phyloP scores from a whole-genome alignment of 2,888 invertebrate species.

The Synergus laeviventris region DNA sequence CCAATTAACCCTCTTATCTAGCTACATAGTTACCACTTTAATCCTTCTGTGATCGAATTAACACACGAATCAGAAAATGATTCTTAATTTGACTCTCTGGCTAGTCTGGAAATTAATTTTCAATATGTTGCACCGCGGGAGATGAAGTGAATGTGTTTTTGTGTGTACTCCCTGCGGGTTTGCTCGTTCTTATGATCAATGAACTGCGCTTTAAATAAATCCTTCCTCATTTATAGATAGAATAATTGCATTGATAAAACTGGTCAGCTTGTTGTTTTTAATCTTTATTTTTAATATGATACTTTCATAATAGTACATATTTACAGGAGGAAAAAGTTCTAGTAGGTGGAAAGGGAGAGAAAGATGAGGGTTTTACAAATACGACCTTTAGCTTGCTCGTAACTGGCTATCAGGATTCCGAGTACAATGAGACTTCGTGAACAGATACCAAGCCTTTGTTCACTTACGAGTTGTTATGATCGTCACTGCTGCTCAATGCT shows the following conservation, averaged over 20 bases:
- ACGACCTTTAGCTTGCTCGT: constrained; percentile 35
- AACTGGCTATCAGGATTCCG: constrained; percentile 14
- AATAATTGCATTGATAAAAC: not conserved
- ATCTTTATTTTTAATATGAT: not conserved
- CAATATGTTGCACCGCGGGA: not conserved
- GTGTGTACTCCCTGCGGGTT: not conserved
- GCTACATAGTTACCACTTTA: constrained; percentile 31
- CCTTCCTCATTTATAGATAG: not conserved
- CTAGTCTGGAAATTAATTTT: not conserved
- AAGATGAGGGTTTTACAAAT: constrained; percentile 41
- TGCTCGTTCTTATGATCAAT: not conserved
- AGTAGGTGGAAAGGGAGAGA: constrained; percentile 9
- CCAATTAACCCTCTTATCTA: constrained; percentile 62
- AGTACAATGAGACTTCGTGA: constrained; percentile 46
- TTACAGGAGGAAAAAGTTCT: not conserved
- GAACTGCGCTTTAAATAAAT: not conserved
- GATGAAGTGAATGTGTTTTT: not conserved
- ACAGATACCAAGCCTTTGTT: constrained; percentile 53
- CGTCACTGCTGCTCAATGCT: constrained; percentile 52
- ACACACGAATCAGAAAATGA: not conserved
- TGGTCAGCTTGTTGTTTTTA: too few species aligned
- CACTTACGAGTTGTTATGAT: constrained; percentile 50
- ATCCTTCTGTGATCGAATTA: constrained; percentile 22
- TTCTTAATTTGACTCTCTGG: not conserved
- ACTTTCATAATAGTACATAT: not conserved